phyloP scores from a whole-genome alignment of 1,140 invertebrate species.

The Brachionus manjavacas region DNA sequence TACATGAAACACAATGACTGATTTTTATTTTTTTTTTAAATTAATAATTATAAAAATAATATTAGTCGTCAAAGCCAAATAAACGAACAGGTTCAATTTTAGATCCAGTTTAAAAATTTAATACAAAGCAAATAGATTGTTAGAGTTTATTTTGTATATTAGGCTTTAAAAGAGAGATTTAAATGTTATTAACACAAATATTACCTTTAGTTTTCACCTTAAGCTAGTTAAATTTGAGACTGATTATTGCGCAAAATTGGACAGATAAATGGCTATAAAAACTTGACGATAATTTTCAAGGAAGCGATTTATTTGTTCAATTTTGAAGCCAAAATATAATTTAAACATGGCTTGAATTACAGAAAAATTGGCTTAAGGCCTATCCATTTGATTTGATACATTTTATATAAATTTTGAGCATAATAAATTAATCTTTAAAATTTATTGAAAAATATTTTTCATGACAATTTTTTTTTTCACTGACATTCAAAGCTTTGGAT shows the following conservation, averaged over 20 bases:
- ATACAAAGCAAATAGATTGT: not conserved
- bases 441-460: too few species aligned
- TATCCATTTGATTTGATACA: not conserved
- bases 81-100: not conserved
- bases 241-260: conserved; percentile 5
- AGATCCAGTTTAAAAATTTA: not conserved
- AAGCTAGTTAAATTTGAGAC: not conserved
- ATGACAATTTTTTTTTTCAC: not conserved
- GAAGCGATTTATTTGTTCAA: not conserved
- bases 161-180: not conserved
- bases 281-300: not conserved
- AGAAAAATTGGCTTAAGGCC: not conserved
- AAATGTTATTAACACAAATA: conserved; percentile 33
- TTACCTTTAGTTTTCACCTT: conserved; percentile 11
- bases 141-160: conserved; percentile 28
- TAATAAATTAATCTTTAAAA: not conserved
- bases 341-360: not conserved
- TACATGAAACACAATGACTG: not conserved
- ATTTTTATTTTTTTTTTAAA: not conserved
- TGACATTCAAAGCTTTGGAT: not conserved
- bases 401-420: not conserved
- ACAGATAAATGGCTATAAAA: not conserved
- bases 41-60: not conserved
- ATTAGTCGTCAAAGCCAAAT: not conserved
- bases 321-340: not conserved